phyloP scores from a whole-genome alignment of 1,140 invertebrate species.

The Dufourea novaeangliae region DNA sequence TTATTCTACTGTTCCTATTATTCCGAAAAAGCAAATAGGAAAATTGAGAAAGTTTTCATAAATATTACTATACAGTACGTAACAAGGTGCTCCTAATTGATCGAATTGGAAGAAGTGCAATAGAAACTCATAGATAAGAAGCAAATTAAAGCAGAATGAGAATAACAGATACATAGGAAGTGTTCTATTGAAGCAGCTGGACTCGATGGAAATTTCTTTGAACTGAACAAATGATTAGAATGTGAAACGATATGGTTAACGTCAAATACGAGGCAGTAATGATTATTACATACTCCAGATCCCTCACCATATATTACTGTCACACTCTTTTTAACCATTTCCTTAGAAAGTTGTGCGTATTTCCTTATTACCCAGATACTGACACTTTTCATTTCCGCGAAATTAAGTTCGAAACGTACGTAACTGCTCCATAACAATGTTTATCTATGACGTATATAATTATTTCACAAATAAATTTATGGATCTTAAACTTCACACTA shows the following conservation, averaged over 20 bases:
- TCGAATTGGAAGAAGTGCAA: neutral
- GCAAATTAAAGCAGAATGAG: slow-evolving; percentile 1
- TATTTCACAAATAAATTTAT: too few relatives aligned
- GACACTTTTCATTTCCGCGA: neutral
- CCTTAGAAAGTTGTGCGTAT: neutral
- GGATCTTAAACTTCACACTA: too few relatives aligned
- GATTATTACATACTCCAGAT: slow-evolving; percentile 7
- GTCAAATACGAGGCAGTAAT: neutral
- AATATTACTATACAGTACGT: too few relatives aligned
- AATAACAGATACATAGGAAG: neutral
- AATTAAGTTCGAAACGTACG: neutral
- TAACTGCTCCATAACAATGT: too few relatives aligned
- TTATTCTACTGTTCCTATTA: too few relatives aligned
- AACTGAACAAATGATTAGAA: neutral
- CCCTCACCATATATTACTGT: neutral
- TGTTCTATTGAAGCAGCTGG: neutral
- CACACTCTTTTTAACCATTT: neutral
- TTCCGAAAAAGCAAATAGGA: too few relatives aligned
- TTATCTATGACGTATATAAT: too few relatives aligned
- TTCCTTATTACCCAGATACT: neutral
- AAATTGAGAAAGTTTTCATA: too few relatives aligned
- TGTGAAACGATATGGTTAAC: neutral
- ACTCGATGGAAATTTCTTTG: neutral
- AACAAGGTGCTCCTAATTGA: too few relatives aligned
- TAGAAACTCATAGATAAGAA: neutral